Evolutionary conservation across 2,888 invertebrate genomes (phyloP).

Genomic region (Caradrina clavipalpis): DNA sequence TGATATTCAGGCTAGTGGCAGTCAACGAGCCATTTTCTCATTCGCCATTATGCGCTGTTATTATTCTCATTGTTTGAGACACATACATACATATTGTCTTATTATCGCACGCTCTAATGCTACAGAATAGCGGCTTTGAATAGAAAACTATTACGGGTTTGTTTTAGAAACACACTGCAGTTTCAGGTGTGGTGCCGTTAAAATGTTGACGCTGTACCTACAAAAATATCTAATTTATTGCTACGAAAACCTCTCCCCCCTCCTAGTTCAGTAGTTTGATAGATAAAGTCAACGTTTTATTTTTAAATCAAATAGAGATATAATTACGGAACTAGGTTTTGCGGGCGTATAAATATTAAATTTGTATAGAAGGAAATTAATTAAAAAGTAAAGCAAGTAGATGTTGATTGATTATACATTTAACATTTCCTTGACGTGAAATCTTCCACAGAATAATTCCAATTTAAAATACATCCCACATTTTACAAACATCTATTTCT

Average conservation of each 20-base stretch:
- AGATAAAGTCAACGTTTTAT: not conserved
- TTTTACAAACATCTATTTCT: constrained; percentile 28
- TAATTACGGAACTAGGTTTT: not conserved
- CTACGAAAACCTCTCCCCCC: not conserved
- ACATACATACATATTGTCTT: constrained; percentile 83
- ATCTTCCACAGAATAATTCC: not conserved
- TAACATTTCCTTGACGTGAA: not conserved
- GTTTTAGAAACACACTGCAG: constrained; percentile 39
- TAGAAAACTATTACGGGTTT: constrained; percentile 59
- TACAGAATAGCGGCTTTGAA: constrained; percentile 59
- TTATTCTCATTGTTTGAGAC: constrained; percentile 86
- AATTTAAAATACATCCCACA: constrained; percentile 13
- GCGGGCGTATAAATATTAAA: not conserved
- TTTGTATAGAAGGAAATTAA: not conserved
- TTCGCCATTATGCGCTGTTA: constrained; percentile 86
- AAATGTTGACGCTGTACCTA: constrained; percentile 7
- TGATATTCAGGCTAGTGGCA: constrained; percentile 81
- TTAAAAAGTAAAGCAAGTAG: not conserved
- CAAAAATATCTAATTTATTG: not conserved
- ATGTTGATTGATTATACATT: not conserved
- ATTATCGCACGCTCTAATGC: constrained; percentile 72
- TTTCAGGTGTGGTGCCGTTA: constrained; percentile 23
- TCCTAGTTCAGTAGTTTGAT: not conserved
- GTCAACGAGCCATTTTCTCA: constrained; percentile 88
- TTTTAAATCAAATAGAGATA: not conserved